Evolutionary conservation across 1,140 invertebrate genomes (phyloP).

Genomic region (Andricus grossulariae): DNA sequence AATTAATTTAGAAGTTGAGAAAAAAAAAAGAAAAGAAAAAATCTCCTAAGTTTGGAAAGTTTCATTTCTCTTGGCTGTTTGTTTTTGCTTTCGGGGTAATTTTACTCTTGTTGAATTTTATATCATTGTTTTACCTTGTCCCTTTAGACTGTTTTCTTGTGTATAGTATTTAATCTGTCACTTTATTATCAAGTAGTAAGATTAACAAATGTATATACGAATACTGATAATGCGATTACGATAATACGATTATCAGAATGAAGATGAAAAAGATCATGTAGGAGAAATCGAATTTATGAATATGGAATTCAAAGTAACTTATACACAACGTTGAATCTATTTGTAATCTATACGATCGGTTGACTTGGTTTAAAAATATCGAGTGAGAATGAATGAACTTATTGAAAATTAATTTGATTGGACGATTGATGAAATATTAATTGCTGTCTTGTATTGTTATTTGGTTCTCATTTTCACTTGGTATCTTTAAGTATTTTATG

Average conservation of each 20-base stretch:
- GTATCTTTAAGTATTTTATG: background rate
- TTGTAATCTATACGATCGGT: constrained; percentile 7
- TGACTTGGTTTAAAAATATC: background rate
- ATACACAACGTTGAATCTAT: constrained; percentile 5
- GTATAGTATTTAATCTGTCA: constrained; percentile 29
- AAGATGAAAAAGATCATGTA: no score
- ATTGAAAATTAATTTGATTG: no score
- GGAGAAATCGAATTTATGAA: no score
- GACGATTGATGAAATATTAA: background rate
- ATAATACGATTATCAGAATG: no score
- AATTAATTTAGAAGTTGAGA: background rate
- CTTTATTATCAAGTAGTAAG: constrained; percentile 32
- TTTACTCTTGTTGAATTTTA: constrained; percentile 8
- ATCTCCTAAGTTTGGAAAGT: background rate
- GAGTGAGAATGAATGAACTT: background rate
- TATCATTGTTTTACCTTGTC: constrained; percentile 15
- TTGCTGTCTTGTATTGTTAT: background rate
- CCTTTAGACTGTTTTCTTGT: constrained; percentile 20
- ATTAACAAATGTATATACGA: constrained; percentile 4
- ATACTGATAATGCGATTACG: background rate
- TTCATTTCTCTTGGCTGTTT: background rate
- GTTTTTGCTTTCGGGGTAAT: background rate
- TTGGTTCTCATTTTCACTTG: background rate
- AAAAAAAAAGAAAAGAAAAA: background rate
- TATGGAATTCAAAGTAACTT: background rate